These are phyloP conservation scores for Sweltsa coloradensis DNA, from an alignment of 1,140 invertebrate species.

Conservation along the genomic window DNA sequence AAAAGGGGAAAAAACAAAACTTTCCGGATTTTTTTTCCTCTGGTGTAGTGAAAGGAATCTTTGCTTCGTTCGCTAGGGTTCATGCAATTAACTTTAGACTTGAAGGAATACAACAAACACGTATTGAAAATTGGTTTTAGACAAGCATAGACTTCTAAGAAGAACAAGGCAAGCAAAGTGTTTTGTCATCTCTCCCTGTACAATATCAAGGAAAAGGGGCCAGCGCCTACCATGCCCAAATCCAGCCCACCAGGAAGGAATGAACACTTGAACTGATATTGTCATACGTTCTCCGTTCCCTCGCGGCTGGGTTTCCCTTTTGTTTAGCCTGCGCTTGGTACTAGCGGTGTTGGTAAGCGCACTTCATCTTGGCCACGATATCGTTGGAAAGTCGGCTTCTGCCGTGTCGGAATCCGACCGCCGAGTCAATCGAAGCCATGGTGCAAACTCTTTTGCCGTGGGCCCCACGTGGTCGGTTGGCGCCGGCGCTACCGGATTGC, in stretches of 20 bases:
- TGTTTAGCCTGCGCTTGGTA: too few species aligned
- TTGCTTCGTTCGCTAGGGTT: too few species aligned
- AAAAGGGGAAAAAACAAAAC: background rate
- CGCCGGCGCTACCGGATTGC: conserved; percentile 8
- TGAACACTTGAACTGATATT: conserved; percentile 39
- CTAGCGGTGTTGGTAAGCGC: background rate
- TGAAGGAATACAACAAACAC: background rate
- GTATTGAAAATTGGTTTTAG: background rate
- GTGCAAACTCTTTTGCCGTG: conserved; percentile 3
- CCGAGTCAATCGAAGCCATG: background rate
- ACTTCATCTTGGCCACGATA: background rate
- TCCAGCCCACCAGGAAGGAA: conserved; percentile 54
- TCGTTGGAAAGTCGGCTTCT: background rate
- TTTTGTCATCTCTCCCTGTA: conserved; percentile 36
- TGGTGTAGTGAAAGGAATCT: too few species aligned
- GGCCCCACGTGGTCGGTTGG: background rate
- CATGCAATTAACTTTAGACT: background rate
- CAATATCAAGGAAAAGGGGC: conserved; percentile 41
- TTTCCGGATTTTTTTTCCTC: too few species aligned
- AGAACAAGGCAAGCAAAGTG: background rate
- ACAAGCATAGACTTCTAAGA: background rate
- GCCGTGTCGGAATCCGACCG: background rate
- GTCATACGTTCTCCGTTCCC: conserved; percentile 18
- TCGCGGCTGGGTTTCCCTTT: too few species aligned
- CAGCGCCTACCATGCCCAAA: conserved; percentile 48